Percentiles rank a stretch among this genome's conserved stretches.
phyloP scores from a whole-genome alignment of 1,140 invertebrate genomes.

The Condylostylus longicornis region DNA sequence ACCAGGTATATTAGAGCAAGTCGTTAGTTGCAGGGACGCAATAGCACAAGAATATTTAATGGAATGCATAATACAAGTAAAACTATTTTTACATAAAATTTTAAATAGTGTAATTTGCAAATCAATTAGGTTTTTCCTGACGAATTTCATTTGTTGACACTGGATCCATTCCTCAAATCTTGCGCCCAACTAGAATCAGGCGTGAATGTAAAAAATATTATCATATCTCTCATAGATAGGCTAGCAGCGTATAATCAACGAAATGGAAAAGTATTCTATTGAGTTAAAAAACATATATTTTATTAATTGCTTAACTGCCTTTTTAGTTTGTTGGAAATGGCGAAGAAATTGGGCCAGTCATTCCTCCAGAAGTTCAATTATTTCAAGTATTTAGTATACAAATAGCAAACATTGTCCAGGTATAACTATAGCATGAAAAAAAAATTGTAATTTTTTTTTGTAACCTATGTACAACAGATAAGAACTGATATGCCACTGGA shows the following conservation, averaged over 20 bases:
- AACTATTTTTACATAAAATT: background rate
- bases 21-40: constrained; percentile 93
- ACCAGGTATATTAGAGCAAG: constrained; percentile 87
- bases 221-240: constrained; percentile 91
- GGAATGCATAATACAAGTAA: constrained; percentile 99
- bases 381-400: constrained; percentile 99
- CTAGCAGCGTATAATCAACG: constrained; percentile 69
- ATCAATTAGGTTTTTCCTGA: constrained; percentile 99
- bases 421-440: constrained; percentile 20
- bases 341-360: constrained; percentile 48
- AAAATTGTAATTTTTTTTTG: constrained; percentile 3
- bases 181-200: constrained; percentile 89
- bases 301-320: too few relatives aligned
- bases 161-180: constrained; percentile 89
- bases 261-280: constrained; percentile 39
- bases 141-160: constrained; percentile 93
- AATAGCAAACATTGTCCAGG: constrained; percentile 87
- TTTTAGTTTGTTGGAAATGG: constrained; percentile 37
- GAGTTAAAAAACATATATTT: background rate
- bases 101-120: constrained; percentile 21
- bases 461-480: constrained; percentile 40
- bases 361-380: constrained; percentile 76
- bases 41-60: constrained; percentile 99
- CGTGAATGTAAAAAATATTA: constrained; percentile 97
- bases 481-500: constrained; percentile 88